phyloP scores from a whole-genome alignment of 2,888 invertebrate genomes.

The Microplitis deprimator region DNA sequence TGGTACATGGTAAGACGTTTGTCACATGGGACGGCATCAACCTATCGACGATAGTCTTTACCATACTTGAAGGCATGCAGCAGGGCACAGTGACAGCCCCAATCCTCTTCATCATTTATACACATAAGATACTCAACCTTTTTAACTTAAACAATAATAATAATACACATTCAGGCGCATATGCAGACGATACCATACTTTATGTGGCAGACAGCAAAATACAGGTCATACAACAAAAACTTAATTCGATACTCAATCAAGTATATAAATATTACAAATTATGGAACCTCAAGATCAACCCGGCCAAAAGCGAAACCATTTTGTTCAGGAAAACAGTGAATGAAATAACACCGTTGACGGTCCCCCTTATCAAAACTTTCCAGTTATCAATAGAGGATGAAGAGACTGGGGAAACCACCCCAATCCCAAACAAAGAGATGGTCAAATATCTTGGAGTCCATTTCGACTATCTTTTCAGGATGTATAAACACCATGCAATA shows the following conservation, averaged over 20 bases:
- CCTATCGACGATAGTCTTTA: neutral
- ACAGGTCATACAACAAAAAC: neutral
- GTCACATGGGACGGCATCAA: constrained; percentile 15
- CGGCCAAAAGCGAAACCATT: neutral
- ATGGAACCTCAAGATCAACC: neutral
- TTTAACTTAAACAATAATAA: neutral
- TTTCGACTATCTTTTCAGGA: neutral
- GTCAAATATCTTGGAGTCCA: neutral
- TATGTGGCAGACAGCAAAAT: neutral
- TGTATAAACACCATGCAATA: neutral
- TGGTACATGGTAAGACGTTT: constrained; percentile 14
- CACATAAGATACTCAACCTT: constrained; percentile 37
- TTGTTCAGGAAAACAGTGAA: neutral
- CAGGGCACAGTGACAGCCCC: constrained; percentile 47
- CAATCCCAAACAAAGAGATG: neutral
- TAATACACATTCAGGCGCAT: constrained; percentile 25
- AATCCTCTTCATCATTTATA: constrained; percentile 46
- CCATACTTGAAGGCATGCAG: constrained; percentile 38
- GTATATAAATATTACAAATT: neutral
- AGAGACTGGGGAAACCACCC: neutral
- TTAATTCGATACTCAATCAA: neutral
- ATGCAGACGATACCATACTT: constrained; percentile 10
- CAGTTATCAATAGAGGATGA: neutral
- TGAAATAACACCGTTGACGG: neutral
- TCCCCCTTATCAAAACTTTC: neutral